A percentile compares a stretch with the other conserved stretches of the same genome.
Evolutionary conservation across 2,888 invertebrate species (phyloP).

Genomic region (Ormyrus nitidulus): DNA sequence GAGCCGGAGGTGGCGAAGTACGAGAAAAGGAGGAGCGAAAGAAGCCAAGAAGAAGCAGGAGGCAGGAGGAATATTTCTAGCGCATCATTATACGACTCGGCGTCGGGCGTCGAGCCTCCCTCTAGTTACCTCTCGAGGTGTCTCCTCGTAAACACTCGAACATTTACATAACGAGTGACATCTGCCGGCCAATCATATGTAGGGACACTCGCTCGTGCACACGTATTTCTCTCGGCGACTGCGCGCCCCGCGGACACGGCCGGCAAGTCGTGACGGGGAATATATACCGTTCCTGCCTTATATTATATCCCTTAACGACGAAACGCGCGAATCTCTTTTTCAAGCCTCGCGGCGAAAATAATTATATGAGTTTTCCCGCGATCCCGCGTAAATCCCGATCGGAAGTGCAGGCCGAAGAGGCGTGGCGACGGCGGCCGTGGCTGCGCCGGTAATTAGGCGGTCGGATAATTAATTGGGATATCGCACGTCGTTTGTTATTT

Average conservation of each 20-base stretch:
- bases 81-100: constrained; percentile 60
- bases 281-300: neutral
- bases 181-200: constrained; percentile 70
- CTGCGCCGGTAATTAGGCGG: constrained; percentile 38
- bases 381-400: too few species aligned
- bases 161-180: constrained; percentile 75
- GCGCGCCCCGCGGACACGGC: too few species aligned
- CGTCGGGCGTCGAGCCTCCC: neutral
- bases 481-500: constrained; percentile 71
- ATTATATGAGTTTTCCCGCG: too few species aligned
- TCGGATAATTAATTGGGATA: constrained; percentile 70
- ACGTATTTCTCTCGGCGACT: too few species aligned
- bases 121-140: constrained; percentile 64
- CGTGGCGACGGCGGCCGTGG: constrained; percentile 4
- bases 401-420: neutral
- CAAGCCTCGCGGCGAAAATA: too few species aligned
- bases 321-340: neutral
- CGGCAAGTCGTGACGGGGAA: constrained; percentile 36
- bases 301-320: constrained; percentile 23
- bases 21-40: neutral
- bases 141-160: constrained; percentile 71
- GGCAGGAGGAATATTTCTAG: constrained; percentile 60
- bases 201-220: neutral
- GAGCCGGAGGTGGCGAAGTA: too few species aligned
- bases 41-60: constrained; percentile 47